A percentile compares a stretch with the other conserved stretches of the same genome.
phyloP scores from a whole-genome alignment of 2,113 vertebrate species.

The Otolemur garnettii region DNA sequence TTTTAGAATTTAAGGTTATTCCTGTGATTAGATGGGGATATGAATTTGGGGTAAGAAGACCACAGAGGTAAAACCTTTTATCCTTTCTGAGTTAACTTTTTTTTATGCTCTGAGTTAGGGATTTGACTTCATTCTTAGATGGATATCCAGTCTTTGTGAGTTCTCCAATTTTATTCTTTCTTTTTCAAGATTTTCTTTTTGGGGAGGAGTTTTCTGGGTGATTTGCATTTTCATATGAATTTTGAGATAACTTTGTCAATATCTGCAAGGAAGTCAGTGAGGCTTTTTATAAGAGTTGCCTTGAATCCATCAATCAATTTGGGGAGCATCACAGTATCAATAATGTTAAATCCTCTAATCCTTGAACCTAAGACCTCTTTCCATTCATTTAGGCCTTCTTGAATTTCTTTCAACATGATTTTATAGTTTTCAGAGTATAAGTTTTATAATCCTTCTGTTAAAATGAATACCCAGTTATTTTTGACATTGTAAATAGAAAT shows the following conservation, averaged over 20 bases:
- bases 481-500: neutral
- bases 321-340: neutral
- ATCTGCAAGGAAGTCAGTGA: neutral
- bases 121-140: neutral
- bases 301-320: neutral
- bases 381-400: neutral
- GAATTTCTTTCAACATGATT: neutral
- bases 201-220: neutral
- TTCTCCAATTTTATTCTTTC: neutral
- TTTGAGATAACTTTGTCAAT: neutral
- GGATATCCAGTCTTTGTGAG: neutral
- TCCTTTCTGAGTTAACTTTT: neutral
- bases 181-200: neutral
- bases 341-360: neutral
- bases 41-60: neutral
- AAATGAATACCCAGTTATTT: neutral
- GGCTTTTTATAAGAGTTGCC: neutral
- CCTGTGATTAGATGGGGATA: neutral
- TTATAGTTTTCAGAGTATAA: neutral
- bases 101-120: neutral
- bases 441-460: neutral
- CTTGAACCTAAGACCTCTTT: neutral
- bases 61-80: neutral
- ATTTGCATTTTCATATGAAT: slow-evolving; percentile 73
- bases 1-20: neutral